Conservation (phyloP, 2,888 invertebrate genomes). For the Leptopilina syphax region DNA sequence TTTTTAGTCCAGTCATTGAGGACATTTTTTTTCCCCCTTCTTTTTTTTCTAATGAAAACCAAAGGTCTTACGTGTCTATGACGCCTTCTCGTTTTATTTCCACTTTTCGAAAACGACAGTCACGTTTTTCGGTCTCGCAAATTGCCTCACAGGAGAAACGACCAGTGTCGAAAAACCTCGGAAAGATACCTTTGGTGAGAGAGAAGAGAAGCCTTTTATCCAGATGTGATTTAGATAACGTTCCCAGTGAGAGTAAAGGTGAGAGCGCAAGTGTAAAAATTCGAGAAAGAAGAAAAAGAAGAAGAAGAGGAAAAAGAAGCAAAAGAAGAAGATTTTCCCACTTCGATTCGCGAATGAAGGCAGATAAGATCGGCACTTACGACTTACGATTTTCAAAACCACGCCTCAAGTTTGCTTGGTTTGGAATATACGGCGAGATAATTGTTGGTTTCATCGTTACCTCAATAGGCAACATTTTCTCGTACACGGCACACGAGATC, state of each 20-base stretch:
- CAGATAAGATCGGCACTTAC: conserved; percentile 31
- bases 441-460: conserved; percentile 48
- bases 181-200: conserved; percentile 37
- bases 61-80: neutral
- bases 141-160: conserved; percentile 51
- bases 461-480: conserved; percentile 35
- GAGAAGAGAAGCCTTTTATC: conserved; percentile 42
- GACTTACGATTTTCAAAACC: conserved; percentile 31
- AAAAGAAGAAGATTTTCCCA: too few species aligned
- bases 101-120: conserved; percentile 38
- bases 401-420: conserved; percentile 41
- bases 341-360: conserved; percentile 32
- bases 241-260: neutral
- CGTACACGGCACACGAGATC: conserved; percentile 35
- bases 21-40: conserved; percentile 44
- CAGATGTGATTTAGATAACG: conserved; percentile 47
- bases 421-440: conserved; percentile 44
- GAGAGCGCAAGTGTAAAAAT: conserved; percentile 34
- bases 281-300: conserved; percentile 41
- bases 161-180: conserved; percentile 47
- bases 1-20: too few species aligned
- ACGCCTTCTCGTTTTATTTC: conserved; percentile 34
- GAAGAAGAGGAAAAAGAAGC: conserved; percentile 15
- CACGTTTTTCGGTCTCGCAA: conserved; percentile 59
- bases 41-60: conserved; percentile 12